Base-by-base conservation (phyloP, 1,140 invertebrate genomes). In the Temnothorax curvispinosus region DNA sequence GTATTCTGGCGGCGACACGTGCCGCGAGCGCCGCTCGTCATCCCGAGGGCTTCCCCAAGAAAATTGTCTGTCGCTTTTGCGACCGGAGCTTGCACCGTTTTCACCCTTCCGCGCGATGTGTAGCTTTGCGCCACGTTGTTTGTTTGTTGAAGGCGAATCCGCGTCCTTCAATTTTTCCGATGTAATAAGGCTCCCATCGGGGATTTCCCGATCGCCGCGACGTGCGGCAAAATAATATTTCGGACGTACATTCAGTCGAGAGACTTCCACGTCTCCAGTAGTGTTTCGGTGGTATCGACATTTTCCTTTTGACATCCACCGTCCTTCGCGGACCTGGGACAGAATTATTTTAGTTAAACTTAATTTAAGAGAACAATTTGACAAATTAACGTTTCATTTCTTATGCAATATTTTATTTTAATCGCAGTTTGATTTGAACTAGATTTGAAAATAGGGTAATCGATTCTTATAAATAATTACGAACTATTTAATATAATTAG, bases 1-100 rank as follows among this genome's bases (percentile, higher is more conserved):
- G 21, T 78, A 80, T 89, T 89, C 67, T 87, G 85, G 9, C 44
- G 82, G 67, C 80, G 88, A 90, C 89, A 87, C 75, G 86, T 89
- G 78, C 56, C 88, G 32, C 56, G 84, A 72, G 44, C 85, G 65
- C 62, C 87, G 38, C 47, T 71, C 32, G 32, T 47, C 52, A 41
- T 77, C 85, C 60, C n/a, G 58, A 32, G 27, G 41, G 18, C 67
- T 80, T 85, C 88, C 85, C 62, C 21, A 38, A 88, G 89, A 75
- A 90, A 90, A 90, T 90, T 90, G 89, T 90, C 88, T 87, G 75
- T 74, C 85, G 56, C 38, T 32, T 32, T 75, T 32, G n/a, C 54
- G 41, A 11, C 13, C 18, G 13, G 47, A 27, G 4, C 69, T 84
- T 60, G 44, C 27, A 44, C 15, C 67, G 41, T 71, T 75, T 84